phyloP scores from a whole-genome alignment of 2,113 vertebrate species.

The Paraplagusia blochii region DNA sequence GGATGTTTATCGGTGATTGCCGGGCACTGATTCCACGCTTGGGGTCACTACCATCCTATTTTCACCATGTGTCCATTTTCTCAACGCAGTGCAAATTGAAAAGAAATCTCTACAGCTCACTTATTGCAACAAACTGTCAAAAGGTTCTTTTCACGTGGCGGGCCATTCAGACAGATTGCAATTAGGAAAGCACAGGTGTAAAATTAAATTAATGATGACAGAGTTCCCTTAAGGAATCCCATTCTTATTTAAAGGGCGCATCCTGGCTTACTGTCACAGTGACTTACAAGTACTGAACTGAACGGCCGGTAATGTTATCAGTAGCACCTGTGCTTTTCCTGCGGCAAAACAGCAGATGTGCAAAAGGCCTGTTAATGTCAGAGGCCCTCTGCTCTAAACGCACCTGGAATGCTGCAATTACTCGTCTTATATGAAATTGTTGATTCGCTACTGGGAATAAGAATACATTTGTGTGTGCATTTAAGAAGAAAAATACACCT shows the following conservation, averaged over 20 bases:
- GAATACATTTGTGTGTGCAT: background rate
- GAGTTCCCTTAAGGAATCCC: too few relatives aligned
- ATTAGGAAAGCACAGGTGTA: too few relatives aligned
- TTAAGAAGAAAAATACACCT: too few relatives aligned
- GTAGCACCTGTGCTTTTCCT: too few relatives aligned
- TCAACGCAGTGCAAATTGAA: conserved; percentile 19
- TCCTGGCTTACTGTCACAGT: too few relatives aligned
- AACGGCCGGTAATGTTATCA: too few relatives aligned
- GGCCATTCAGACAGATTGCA: too few relatives aligned
- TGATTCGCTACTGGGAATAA: background rate
- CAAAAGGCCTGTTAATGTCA: conserved; percentile 2
- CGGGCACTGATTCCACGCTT: conserved; percentile 20
- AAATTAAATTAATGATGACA: too few relatives aligned
- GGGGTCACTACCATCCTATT: conserved; percentile 35
- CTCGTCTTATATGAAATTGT: conserved; percentile 11
- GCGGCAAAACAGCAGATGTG: too few relatives aligned
- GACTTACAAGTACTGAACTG: too few relatives aligned
- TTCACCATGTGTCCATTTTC: conserved; percentile 16
- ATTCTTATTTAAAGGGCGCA: too few relatives aligned
- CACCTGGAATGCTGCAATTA: conserved; percentile 7
- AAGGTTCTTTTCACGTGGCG: too few relatives aligned
- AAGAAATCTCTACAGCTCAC: conserved; percentile 23
- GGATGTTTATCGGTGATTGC: conserved; percentile 54
- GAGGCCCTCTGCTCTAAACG: conserved; percentile 18
- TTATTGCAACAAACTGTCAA: conserved; percentile 13